Evolutionary conservation across 2,113 vertebrate species (phyloP).

Genomic region (Nesoenas mayeri): DNA sequence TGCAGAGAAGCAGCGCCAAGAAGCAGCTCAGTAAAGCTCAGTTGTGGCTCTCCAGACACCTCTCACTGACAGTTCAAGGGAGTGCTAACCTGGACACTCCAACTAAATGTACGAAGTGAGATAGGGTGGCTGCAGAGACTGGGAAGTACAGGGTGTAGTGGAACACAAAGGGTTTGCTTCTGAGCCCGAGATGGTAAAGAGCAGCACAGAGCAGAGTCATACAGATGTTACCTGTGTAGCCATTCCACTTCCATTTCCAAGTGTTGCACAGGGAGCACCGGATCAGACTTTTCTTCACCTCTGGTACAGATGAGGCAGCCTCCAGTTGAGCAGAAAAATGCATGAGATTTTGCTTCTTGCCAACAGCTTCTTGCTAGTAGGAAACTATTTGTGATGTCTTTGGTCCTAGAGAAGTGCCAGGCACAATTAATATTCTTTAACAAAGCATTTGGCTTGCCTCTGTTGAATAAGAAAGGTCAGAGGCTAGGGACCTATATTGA

Average conservation of each 20-base stretch:
- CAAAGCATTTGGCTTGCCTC: not conserved
- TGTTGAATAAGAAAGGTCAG: slow-evolving; percentile 6
- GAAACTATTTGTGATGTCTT: not conserved
- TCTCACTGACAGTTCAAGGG: not conserved
- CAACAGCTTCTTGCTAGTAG: not conserved
- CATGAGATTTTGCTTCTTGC: not conserved
- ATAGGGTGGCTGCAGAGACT: too few species aligned
- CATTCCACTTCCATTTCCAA: not conserved
- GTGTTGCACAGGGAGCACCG: not conserved
- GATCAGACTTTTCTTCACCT: not conserved
- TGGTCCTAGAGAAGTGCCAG: not conserved
- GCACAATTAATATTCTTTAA: not conserved
- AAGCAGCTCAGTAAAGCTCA: not conserved
- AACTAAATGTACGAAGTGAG: rapidly evolving
- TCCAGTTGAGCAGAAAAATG: not conserved
- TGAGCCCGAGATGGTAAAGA: not conserved
- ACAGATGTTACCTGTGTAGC: not conserved
- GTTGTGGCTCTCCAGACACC: not conserved
- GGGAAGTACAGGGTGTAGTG: not conserved
- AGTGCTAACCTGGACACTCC: not conserved
- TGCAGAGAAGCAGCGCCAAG: not conserved
- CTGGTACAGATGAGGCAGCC: not conserved
- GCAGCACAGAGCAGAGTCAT: not conserved
- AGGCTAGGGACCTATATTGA: not conserved
- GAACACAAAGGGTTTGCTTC: not conserved